These are phyloP conservation scores for Drosophila macrospina DNA, from an alignment of 2,888 invertebrate species.

Conservation along the genomic window DNA sequence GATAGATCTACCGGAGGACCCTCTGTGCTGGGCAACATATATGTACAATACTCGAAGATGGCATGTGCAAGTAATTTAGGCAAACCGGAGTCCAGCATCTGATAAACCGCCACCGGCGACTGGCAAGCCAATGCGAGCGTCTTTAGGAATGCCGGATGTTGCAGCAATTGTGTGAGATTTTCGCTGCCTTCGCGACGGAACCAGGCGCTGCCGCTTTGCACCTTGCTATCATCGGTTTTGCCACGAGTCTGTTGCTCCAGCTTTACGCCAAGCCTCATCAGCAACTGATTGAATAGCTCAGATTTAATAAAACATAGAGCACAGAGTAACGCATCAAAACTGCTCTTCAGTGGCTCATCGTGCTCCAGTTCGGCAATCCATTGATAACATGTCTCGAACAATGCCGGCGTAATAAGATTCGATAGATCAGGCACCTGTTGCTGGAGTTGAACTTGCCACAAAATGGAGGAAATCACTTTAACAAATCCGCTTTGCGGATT, in stretches of 20 bases:
- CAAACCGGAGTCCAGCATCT: slow-evolving; percentile 91
- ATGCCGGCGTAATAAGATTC: slow-evolving; percentile 89
- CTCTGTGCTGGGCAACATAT: slow-evolving; percentile 69
- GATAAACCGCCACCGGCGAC: slow-evolving; percentile 91
- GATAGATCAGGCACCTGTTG: slow-evolving; percentile 88
- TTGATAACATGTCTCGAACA: slow-evolving; percentile 91
- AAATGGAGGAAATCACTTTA: slow-evolving; percentile 92
- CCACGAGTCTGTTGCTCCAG: slow-evolving; percentile 84
- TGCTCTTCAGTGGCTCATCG: slow-evolving; percentile 91
- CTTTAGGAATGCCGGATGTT: slow-evolving; percentile 89
- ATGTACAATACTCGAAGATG: slow-evolving; percentile 86
- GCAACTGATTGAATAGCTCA: slow-evolving; percentile 90
- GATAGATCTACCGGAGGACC: slow-evolving; percentile 7
- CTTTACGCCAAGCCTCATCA: slow-evolving; percentile 90
- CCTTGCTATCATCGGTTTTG: slow-evolving; percentile 90
- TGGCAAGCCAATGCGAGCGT: slow-evolving; percentile 93
- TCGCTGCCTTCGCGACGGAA: slow-evolving; percentile 87
- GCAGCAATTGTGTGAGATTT: slow-evolving; percentile 86
- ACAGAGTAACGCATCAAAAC: slow-evolving; percentile 94
- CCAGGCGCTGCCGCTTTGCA: slow-evolving; percentile 87
- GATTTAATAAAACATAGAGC: slow-evolving; percentile 94
- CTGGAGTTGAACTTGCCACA: slow-evolving; percentile 90
- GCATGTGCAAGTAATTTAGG: slow-evolving; percentile 88
- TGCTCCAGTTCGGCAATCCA: slow-evolving; percentile 91
- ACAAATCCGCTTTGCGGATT: slow-evolving; percentile 86